Evolutionary conservation across 2,797 vertebrate species (phyloP).

Genomic region (Xiphorhynchus erythropygius): DNA sequence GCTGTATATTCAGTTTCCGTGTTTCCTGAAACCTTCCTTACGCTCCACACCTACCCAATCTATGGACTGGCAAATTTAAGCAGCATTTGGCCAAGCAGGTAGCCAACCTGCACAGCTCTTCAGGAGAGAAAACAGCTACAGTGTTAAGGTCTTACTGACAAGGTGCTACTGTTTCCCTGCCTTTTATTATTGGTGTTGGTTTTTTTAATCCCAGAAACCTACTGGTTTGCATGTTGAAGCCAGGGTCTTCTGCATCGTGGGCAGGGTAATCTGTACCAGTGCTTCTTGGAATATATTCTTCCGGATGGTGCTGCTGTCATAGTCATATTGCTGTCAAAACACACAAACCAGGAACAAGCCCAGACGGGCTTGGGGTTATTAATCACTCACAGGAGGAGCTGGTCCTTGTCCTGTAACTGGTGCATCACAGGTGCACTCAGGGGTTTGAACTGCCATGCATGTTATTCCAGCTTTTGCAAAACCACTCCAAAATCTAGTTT

Average conservation of each 20-base stretch:
- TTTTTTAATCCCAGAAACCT: slow-evolving; percentile 51
- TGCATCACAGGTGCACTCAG: neutral
- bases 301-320: slow-evolving; percentile 91
- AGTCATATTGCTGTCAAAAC: slow-evolving; percentile 88
- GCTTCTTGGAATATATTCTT: slow-evolving; percentile 90
- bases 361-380: neutral
- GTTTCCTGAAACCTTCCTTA: neutral
- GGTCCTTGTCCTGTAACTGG: neutral
- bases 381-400: neutral
- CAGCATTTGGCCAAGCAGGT: neutral
- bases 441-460: neutral
- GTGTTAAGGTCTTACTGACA: neutral
- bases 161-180: neutral
- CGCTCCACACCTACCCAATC: neutral
- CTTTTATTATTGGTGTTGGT: neutral
- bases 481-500: neutral
- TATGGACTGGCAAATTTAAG: neutral
- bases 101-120: neutral
- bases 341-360: slow-evolving; percentile 24
- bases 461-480: neutral
- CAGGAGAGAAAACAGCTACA: neutral
- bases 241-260: slow-evolving; percentile 86
- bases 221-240: slow-evolving; percentile 84
- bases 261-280: slow-evolving; percentile 87
- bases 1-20: neutral